Evolutionary conservation across 2,113 vertebrate genomes (phyloP), one percentile per base, ranked within the genome.

Genomic region (Todiramphus saurophagus): DNA sequence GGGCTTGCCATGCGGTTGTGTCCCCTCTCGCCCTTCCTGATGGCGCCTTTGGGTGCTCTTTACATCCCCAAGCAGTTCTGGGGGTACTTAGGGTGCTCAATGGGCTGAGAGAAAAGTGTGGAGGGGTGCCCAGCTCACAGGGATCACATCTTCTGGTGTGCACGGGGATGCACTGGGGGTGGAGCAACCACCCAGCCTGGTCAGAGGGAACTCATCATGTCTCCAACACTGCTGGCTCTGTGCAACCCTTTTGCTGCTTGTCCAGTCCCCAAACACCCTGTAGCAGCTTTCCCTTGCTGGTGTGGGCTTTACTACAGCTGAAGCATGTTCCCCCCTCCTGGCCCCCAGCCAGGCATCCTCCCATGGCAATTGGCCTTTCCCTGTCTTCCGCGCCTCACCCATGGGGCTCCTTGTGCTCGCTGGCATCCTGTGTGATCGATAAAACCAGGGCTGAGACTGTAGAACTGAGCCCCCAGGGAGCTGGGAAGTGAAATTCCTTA

Each of bases 1-100:
- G 9, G 10, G 4, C 17, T 73, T 44, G 30, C 15, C 0, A 0
- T 24, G 39, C 6, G 8, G 12, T 25, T 58, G 12, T 35, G 4
- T 9, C 50, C 35, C 6, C 4, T 44, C 43, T 43, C 51, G 17
- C 5, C 16, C 60, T 31, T 74, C 30, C 28, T 44, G 23, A 9
- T 0, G 4, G 28, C 12, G 14, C 4, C 16, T 74, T 70, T 76
- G 70, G 31, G 27, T 53, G 58, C 76, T 83, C 24, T 76, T 75
- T 50, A 24, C 6, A 7, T 5, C 30, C 51, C 72, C 76, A 48
- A 14, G 27, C 9, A 10, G 20, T 8, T 64, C 13, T 27, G 31
- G 28, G 8, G 33, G 27, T 19, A 3, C 6, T 2, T 6, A 15
- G 60, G 48, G 48, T 55, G 48, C 82, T 50, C 4, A 2, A 27